Base-by-base conservation (phyloP, 2,113 vertebrate genomes). In the Sander vitreus region DNA sequence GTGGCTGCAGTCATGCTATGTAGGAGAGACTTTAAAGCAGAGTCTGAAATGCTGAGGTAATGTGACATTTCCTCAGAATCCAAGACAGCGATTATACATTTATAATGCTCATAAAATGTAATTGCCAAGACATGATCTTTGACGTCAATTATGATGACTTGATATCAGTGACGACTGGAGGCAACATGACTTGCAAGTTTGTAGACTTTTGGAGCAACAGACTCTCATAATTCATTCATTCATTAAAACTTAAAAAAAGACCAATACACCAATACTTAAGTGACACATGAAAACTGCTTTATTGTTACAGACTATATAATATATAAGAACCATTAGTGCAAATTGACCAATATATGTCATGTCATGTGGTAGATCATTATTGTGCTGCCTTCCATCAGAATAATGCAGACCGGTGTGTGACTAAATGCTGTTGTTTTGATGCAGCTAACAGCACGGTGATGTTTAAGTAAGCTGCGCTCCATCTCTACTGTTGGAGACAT, bases 211-310 rank as follows among this genome's bases (percentile, higher is more conserved):
- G 45, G 5, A 19, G 23, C 50, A 50, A n/a, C 47, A 48, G 25
- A 10, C 30, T 6, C 10, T 43, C 39, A 47, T 30, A 16, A 48
- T 57, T 43, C 1, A 45, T 69, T 55, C 0, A 21, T 75, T 39
- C 3, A 43, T 43, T 43, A 43, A 58, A 45, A 1, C 23, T 18
- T 9, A 16, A 60, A 39, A 36, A n/a, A 33, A n/a, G 39, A 43
- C 39, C 39, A 43, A 2, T 43, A n/a, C 45, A 72, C 16, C 30
- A 48, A 33, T 13, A 58, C 45, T 30, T 16, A 36, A 48, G 50
- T 25, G 64, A 72, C 36, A 72, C 43, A 62, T 54, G n/a, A 66
- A 48, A 60, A 39, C 2, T 13, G 14, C 25, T 92, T 93, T 89
- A 91, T 86, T 90, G 30, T 69, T 54, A 64, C 65, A 76, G 50